Base-by-base conservation (phyloP, 2,888 invertebrate species). In the Dendrolimus pini region DNA sequence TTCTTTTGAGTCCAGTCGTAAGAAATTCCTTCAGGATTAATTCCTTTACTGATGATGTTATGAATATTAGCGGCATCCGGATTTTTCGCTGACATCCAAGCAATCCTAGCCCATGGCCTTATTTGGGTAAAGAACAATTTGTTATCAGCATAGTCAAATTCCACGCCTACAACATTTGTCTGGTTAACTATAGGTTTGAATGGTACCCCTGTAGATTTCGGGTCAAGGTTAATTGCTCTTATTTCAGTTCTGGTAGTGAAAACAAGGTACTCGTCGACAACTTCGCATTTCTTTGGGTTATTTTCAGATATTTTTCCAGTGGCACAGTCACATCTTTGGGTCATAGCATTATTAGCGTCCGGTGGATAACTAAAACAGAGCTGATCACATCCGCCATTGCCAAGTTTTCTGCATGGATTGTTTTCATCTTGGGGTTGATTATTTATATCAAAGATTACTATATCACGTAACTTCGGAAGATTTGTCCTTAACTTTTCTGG, bases 1-100 rank as follows among this genome's bases (percentile, higher is more conserved):
- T 98, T 99, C 78, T 96, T 96, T 68, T 97, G 97, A 0, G 99
- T 97, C 99, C 99, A 99, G 77, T 99, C 99, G 77, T 98, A 98
- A 0, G 98, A 97, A 62, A 98, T 96, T 7, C 98, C 97, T 81
- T 98, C 97, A 0, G 98, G 97, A 82, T 97, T 97, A 58, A 97
- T 96, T 30, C 96, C 95, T 74, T 94, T 94, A 67, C 85, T 94
- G 47, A 96, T 92, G 1, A 97, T 93, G 58, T 93, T 94, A 55
- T 93, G 93, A 7, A 95, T 93, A 56, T 92, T 92, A 7, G 88
- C 80, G 2, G 87, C 81, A 1, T 93, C 92, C 0, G 96, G 96
- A 63, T 92, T 93, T 57, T 93, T 93, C 0, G 96, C 93, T 1
- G 94, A 92, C 80, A 97, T 93, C 92, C 94, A 96, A 0, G 95